Percentiles rank a stretch among this genome's conserved stretches.
Evolutionary conservation across 2,113 vertebrate genomes (phyloP).

Genomic region (Phaethon lepturus): DNA sequence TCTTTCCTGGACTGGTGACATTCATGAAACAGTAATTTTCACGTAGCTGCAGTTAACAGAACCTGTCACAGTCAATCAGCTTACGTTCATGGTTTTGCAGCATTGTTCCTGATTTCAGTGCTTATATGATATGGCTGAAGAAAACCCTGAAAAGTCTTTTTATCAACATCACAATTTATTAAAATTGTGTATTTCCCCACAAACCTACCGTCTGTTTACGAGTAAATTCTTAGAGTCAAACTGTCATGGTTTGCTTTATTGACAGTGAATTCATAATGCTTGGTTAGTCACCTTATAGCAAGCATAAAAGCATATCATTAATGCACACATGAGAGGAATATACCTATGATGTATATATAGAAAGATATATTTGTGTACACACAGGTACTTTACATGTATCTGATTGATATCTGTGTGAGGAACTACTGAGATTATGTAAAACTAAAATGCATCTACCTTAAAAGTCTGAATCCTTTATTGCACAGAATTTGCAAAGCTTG

Average conservation of each 20-base stretch:
- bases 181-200: background rate
- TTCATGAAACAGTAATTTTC: constrained; percentile 54
- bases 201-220: background rate
- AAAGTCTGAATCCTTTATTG: background rate
- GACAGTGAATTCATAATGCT: background rate
- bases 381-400: background rate
- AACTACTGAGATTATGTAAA: background rate
- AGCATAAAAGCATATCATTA: background rate
- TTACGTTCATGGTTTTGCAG: background rate
- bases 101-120: constrained; percentile 10
- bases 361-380: background rate
- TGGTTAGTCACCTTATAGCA: background rate
- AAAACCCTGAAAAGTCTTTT: constrained; percentile 10
- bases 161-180: background rate
- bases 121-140: background rate
- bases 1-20: background rate
- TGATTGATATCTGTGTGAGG: background rate
- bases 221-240: background rate
- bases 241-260: background rate
- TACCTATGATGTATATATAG: background rate
- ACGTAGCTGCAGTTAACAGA: constrained; percentile 56
- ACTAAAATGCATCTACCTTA: background rate
- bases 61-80: constrained; percentile 38
- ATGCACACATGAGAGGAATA: background rate
- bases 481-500: background rate